phyloP scores from a whole-genome alignment of 2,113 vertebrate species.

The Galbula dea region DNA sequence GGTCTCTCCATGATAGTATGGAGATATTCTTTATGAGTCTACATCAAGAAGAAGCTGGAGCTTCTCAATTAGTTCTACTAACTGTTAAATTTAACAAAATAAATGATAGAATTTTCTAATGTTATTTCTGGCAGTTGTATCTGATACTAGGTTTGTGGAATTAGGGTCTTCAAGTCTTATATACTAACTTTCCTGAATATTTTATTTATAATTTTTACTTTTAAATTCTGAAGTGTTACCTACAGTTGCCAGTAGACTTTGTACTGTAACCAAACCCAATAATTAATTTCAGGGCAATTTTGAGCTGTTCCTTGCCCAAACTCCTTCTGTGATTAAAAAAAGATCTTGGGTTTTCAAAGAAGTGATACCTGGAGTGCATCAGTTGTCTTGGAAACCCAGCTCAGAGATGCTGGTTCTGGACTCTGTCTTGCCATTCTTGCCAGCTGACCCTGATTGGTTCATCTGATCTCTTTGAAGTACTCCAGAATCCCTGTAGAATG shows the following conservation, averaged over 20 bases:
- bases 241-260: background rate
- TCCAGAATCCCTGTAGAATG: background rate
- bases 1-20: background rate
- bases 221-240: background rate
- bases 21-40: background rate
- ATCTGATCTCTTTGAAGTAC: background rate
- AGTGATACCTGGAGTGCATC: fast-evolving
- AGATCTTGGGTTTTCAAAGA: background rate
- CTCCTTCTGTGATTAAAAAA: background rate
- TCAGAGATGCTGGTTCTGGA: background rate
- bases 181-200: background rate
- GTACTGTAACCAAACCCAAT: background rate
- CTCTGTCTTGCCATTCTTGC: background rate
- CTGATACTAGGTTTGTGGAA: background rate
- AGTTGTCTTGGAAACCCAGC: background rate
- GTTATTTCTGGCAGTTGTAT: background rate
- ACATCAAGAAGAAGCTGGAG: background rate
- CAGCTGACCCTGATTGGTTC: background rate
- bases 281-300: background rate
- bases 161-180: background rate
- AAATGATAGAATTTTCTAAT: background rate
- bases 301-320: background rate
- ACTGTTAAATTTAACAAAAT: background rate
- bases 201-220: background rate
- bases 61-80: background rate